Base-by-base conservation (phyloP, 2,888 invertebrate genomes). In the Autographa gamma region DNA sequence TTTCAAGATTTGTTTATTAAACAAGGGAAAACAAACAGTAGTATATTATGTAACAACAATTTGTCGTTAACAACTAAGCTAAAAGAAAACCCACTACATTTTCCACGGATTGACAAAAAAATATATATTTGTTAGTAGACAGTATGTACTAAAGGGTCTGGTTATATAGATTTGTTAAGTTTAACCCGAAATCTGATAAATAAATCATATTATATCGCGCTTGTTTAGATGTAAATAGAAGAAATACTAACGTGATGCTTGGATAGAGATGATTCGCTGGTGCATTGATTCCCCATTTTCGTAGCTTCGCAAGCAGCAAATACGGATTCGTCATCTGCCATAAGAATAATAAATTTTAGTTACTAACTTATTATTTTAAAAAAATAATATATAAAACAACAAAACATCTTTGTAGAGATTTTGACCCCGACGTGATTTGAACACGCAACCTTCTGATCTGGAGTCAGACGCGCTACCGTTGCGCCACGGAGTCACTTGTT, bases 401-500 rank as follows among this genome's bases (percentile, higher is more conserved):
- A 0, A 19, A 75, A 84, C 83, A 85, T 63, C 5, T 0, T 25
- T 75, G 83, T 82, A 85, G 74, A 60, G 0, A 0, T 0, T n/a
- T 90, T 98, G 98, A 98, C 98, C 98, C 98, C 98, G 98, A 98
- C 98, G 98, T 98, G 98, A 98, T 98, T 98, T 97, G 98, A 98
- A 98, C 98, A 98, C 98, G 98, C 98, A 98, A 98, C 98, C 98
- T 98, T 98, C 98, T 98, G 98, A 98, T 98, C 98, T 98, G 98
- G 98, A 98, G 98, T 98, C 98, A 98, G 98, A 98, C 98, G 98
- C 98, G 98, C 98, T 98, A 98, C 98, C 98, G 98, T 98, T 98
- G 98, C 98, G 98, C 98, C 98, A 98, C 98, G 98, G 97, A 97
- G 97, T 97, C 98, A 79, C 31, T 89, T 25, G 0, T 0, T 19